Evolutionary conservation across 1,140 invertebrate genomes (phyloP).

Genomic region (Drosophila punjabiensis): DNA sequence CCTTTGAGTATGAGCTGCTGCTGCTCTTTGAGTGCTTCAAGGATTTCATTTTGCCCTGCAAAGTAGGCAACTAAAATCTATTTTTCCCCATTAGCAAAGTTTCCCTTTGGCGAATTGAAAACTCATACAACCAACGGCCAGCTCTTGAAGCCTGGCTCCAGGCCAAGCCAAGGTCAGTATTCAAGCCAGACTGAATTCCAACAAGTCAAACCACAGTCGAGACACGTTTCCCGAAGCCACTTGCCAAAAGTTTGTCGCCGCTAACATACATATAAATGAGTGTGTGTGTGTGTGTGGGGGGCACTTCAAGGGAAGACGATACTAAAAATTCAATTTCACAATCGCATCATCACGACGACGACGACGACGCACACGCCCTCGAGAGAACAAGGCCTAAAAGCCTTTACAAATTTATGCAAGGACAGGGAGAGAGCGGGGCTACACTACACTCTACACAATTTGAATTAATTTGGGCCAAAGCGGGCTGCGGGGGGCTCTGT

Average conservation of each 20-base stretch:
- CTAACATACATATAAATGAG: slow-evolving; percentile 19
- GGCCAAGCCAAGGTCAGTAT: slow-evolving; percentile 34
- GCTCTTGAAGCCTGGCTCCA: neutral
- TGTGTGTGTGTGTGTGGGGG: neutral
- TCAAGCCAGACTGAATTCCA: slow-evolving; percentile 28
- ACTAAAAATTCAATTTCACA: slow-evolving; percentile 65
- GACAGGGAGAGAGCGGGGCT: slow-evolving; percentile 4
- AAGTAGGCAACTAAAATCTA: slow-evolving; percentile 28
- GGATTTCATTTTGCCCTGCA: slow-evolving; percentile 6
- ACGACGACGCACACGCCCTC: slow-evolving; percentile 21
- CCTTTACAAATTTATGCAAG: slow-evolving; percentile 70
- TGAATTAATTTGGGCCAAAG: slow-evolving; percentile 41
- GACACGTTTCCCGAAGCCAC: slow-evolving; percentile 30
- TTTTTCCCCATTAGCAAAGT: slow-evolving; percentile 19
- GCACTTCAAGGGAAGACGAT: slow-evolving; percentile 27
- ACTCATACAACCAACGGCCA: slow-evolving; percentile 5
- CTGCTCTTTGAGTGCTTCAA: slow-evolving; percentile 23
- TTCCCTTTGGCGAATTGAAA: slow-evolving; percentile 31
- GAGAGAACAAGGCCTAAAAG: slow-evolving; percentile 30
- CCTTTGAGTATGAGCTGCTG: neutral
- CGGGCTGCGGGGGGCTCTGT: slow-evolving; percentile 1
- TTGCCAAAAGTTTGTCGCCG: slow-evolving; percentile 41
- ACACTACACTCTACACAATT: slow-evolving; percentile 50
- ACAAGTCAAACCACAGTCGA: slow-evolving; percentile 39
- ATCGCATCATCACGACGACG: slow-evolving; percentile 35